Evolutionary conservation across 2,888 invertebrate genomes (phyloP).

Genomic region (Parnassius smintheus): DNA sequence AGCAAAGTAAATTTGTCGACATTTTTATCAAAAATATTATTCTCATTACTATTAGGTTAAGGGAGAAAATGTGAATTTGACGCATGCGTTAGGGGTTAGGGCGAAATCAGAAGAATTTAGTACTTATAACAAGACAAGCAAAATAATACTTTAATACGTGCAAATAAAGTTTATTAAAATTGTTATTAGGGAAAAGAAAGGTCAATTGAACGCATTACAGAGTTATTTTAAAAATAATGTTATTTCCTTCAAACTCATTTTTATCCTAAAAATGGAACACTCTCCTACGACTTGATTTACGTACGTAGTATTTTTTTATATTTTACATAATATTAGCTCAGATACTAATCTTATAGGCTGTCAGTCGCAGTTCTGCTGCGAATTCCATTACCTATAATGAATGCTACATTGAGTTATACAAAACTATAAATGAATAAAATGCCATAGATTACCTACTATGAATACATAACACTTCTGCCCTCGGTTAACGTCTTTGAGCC

Average conservation of each 20-base stretch:
- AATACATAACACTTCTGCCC: too few relatives aligned
- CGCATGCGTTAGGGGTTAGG: conserved; percentile 37
- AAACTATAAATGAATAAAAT: too few relatives aligned
- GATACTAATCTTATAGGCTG: too few relatives aligned
- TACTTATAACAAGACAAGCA: conserved; percentile 6
- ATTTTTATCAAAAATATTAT: conserved; percentile 2
- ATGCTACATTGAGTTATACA: too few relatives aligned
- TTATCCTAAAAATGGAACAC: neutral
- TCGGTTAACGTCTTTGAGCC: too few relatives aligned
- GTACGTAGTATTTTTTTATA: too few relatives aligned
- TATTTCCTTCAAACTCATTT: too few relatives aligned
- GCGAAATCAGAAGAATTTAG: conserved; percentile 25
- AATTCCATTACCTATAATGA: too few relatives aligned
- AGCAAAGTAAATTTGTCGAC: conserved; percentile 4
- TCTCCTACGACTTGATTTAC: too few relatives aligned
- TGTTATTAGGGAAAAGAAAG: neutral
- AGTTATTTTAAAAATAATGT: neutral
- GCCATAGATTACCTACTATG: too few relatives aligned
- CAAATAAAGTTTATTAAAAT: neutral
- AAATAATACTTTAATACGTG: conserved; percentile 2
- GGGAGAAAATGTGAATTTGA: conserved; percentile 28
- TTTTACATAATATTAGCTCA: too few relatives aligned
- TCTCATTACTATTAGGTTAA: conserved; percentile 29
- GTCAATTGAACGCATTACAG: conserved; percentile 14
- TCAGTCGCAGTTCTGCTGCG: too few relatives aligned